phyloP scores from a whole-genome alignment of 2,888 invertebrate species.

The Ophraella communa region DNA sequence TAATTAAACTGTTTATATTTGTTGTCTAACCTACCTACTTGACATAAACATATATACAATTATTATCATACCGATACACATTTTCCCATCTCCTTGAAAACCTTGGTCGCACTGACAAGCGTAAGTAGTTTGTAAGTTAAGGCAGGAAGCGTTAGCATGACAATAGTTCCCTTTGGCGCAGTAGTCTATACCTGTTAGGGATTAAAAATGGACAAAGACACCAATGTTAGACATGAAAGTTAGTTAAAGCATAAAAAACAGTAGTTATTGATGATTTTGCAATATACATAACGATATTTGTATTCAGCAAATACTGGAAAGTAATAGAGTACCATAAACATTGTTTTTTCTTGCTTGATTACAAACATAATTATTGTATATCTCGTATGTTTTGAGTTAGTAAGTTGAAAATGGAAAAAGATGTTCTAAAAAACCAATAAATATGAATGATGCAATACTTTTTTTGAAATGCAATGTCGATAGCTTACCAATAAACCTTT shows the following conservation, averaged over 20 bases:
- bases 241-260: conserved; percentile 37
- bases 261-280: background rate
- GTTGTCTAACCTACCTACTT: background rate
- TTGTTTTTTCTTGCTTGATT: background rate
- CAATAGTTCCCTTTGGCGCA: conserved; percentile 88
- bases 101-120: conserved; percentile 90
- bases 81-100: conserved; percentile 85
- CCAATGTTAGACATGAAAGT: conserved; percentile 40
- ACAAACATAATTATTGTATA: background rate
- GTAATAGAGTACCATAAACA: too few species aligned
- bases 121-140: conserved; percentile 89
- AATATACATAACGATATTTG: background rate
- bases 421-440: too few species aligned
- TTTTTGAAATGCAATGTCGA: too few species aligned
- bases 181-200: conserved; percentile 79
- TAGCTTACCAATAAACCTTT: background rate
- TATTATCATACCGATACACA: conserved; percentile 70
- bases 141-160: conserved; percentile 89
- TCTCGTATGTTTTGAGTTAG: background rate
- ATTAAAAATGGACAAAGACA: conserved; percentile 33
- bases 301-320: too few species aligned
- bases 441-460: too few species aligned
- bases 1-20: background rate
- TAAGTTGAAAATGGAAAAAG: too few species aligned
- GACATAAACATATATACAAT: background rate